Base-by-base conservation (phyloP, 2,797 vertebrate genomes). In the Falco biarmicus region DNA sequence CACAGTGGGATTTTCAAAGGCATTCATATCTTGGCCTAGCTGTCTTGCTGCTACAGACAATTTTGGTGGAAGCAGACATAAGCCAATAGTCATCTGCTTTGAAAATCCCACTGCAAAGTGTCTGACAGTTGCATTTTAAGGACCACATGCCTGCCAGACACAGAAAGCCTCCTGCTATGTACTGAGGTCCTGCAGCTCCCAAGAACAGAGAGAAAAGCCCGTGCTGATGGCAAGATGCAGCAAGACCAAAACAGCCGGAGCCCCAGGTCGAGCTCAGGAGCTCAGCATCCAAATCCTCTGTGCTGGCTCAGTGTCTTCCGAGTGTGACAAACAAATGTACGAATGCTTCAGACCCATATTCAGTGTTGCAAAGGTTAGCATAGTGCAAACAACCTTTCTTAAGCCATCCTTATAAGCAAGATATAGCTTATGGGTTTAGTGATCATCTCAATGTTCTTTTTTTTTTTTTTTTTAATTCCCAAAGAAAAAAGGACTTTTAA, bases 101-200 rank as follows among this genome's bases (percentile, higher is more conserved):
- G 91, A 45, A 90, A 91, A 94, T 21, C 85, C 87, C 91, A 57
- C 73, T 78, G 92, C 87, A 82, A 56, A 90, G 63, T 1, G 2
- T 34, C 94, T 95, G 93, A 56, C 79, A 69, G 85, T 11, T 84
- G 87, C 47, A 25, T 95, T 90, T 94, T 53, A 74, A 94, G 95
- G 94, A 84, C 83, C 93, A 77, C 89, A 29, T 26, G 83, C 91
- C 94, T 84, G 91, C 91, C 96, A 93, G 93, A 73, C 89, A 66
- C n/a, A 43, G 80, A 80, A 59, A 60, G 66, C 79, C 66, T 93
- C 76, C 90, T 82, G 84, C 95, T 79, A 79, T 0, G 1, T 29
- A 10, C 90, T 0, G 6, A 81, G 66, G 51, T 76, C 83, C 90
- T 63, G 78, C 92, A 74, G 88, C 64, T 70, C 88, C 22, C 6